These are phyloP conservation scores for Polyodon spathula DNA, from an alignment of 2,113 vertebrate species.

Conservation along the genomic window DNA sequence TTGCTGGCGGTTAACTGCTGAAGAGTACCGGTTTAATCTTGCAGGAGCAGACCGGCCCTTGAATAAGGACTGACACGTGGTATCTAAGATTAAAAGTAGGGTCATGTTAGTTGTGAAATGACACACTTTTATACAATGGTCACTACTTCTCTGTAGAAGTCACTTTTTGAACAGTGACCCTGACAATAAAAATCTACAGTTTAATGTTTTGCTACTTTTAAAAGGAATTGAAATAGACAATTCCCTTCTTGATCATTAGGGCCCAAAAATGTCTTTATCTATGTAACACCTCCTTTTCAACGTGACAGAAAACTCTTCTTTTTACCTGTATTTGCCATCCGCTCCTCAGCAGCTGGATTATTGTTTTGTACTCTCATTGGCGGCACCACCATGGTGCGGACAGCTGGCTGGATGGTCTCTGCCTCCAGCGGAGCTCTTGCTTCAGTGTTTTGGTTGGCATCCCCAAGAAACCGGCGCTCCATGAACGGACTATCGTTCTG, in stretches of 20 bases:
- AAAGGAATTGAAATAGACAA: too few relatives aligned
- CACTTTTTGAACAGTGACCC: too few relatives aligned
- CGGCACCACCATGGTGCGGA: constrained; percentile 82
- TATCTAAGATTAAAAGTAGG: constrained; percentile 50
- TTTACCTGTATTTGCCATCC: constrained; percentile 66
- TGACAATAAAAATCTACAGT: too few relatives aligned
- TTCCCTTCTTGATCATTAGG: too few relatives aligned
- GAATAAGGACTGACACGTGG: constrained; percentile 60
- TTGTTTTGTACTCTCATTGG: constrained; percentile 75
- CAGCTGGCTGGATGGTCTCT: constrained; percentile 66
- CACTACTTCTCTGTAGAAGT: too few relatives aligned
- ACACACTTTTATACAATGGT: too few relatives aligned
- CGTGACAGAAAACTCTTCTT: too few relatives aligned
- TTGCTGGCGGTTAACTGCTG: constrained; percentile 69
- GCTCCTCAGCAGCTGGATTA: constrained; percentile 55
- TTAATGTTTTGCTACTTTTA: too few relatives aligned
- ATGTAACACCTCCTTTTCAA: too few relatives aligned
- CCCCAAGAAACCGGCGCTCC: constrained; percentile 66
- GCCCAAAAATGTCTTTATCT: too few relatives aligned
- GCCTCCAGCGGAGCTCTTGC: constrained; percentile 39
- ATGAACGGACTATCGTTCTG: constrained; percentile 73
- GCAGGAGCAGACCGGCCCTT: constrained; percentile 69
- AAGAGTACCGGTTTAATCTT: constrained; percentile 66
- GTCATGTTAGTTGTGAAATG: not conserved
- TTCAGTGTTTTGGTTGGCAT: constrained; percentile 56